Conservation (phyloP, 2,113 vertebrate genomes). For the Phrynosoma platyrhinos region DNA sequence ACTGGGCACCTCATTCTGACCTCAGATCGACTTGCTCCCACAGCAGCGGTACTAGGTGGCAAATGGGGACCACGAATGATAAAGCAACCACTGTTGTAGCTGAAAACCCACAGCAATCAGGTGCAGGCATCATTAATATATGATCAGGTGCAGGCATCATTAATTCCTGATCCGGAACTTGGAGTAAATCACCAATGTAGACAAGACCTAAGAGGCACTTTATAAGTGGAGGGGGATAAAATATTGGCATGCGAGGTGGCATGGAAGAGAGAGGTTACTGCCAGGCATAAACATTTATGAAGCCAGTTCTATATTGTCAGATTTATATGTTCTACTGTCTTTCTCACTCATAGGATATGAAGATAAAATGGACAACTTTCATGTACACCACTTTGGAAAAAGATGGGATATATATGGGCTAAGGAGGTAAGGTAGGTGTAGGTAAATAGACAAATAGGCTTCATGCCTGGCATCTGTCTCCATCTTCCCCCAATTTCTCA, state of each 20-base stretch:
- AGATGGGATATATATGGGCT: neutral
- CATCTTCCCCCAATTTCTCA: slow-evolving; percentile 45
- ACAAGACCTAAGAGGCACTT: neutral
- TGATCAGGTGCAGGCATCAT: no score
- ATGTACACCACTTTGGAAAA: neutral
- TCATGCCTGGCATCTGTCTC: slow-evolving; percentile 44
- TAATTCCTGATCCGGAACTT: no score
- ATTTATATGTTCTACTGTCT: neutral
- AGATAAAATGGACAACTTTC: neutral
- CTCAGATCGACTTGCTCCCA: no score
- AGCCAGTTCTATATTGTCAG: neutral
- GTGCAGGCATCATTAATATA: no score
- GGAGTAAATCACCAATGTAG: no score
- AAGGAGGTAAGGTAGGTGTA: no score
- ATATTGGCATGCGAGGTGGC: neutral
- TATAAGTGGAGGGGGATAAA: neutral
- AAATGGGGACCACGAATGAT: no score
- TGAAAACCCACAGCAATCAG: no score
- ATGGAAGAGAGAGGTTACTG: neutral
- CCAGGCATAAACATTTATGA: neutral
- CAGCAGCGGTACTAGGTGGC: no score
- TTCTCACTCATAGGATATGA: neutral
- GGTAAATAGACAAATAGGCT: neutral
- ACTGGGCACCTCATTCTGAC: no score
- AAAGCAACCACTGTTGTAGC: no score